Conservation (phyloP, 1,140 invertebrate genomes). For the Amyelois transitella region DNA sequence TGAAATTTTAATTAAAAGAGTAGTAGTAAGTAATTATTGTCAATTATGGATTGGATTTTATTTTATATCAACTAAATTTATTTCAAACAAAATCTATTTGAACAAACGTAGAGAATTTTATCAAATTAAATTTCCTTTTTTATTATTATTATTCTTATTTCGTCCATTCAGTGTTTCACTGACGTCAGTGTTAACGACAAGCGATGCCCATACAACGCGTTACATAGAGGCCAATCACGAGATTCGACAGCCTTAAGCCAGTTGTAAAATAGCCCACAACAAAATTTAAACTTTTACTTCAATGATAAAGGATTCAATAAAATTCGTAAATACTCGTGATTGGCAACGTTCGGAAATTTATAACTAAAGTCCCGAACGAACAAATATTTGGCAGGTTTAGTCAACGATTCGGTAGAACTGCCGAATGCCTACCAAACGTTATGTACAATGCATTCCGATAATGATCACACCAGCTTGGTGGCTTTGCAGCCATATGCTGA, state of each 20-base stretch:
- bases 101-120: constrained; percentile 4
- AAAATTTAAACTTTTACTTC: too few species aligned
- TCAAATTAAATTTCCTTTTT: too few species aligned
- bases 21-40: too few species aligned
- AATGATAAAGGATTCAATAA: too few species aligned
- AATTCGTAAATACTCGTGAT: background rate
- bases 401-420: constrained; percentile 48
- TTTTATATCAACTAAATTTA: too few species aligned
- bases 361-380: constrained; percentile 1
- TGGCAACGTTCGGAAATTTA: background rate
- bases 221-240: constrained; percentile 26
- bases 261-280: too few species aligned
- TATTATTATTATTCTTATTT: constrained; percentile 13
- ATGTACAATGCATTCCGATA: constrained; percentile 70
- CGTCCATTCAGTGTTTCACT: constrained; percentile 29
- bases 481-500: constrained; percentile 20
- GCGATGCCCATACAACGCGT: constrained; percentile 69
- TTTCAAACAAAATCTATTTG: background rate
- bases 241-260: background rate
- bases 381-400: constrained; percentile 48
- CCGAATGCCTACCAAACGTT: constrained; percentile 60
- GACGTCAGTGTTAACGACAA: constrained; percentile 69
- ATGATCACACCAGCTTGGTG: constrained; percentile 40
- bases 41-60: too few species aligned
- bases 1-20: too few species aligned